These are phyloP conservation scores for Nibea albiflora DNA, from an alignment of 2,113 vertebrate species.

Conservation along the genomic window DNA sequence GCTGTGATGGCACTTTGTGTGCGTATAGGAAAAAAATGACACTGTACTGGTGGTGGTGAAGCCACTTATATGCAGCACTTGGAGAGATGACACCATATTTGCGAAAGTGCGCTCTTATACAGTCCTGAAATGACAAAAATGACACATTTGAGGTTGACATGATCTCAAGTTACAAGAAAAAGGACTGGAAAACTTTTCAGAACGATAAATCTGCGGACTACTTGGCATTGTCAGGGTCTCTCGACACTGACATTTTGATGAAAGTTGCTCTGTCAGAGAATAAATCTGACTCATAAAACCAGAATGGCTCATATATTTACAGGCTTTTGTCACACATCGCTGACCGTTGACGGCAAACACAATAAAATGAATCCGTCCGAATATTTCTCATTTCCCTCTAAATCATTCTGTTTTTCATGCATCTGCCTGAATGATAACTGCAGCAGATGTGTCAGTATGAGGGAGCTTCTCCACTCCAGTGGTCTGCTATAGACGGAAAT, in stretches of 20 bases:
- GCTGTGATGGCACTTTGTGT: conserved; percentile 17
- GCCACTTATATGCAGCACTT: not conserved
- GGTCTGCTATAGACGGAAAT: conserved; percentile 61
- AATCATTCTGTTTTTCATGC: conserved; percentile 67
- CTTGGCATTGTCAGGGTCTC: conserved; percentile 45
- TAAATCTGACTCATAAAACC: conserved; percentile 65
- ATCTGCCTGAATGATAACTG: conserved; percentile 67
- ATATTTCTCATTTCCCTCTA: conserved; percentile 64
- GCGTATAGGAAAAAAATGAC: conserved; percentile 22
- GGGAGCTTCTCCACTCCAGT: conserved; percentile 57
- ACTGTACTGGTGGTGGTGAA: not conserved
- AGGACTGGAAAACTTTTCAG: conserved; percentile 48
- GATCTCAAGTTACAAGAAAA: conserved; percentile 39
- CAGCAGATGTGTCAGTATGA: conserved; percentile 63
- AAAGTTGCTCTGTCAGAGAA: conserved; percentile 51
- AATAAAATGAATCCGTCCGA: conserved; percentile 68
- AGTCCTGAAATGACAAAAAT: conserved; percentile 12
- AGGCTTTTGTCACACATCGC: conserved; percentile 63
- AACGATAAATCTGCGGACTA: conserved; percentile 49
- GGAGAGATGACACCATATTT: conserved; percentile 12
- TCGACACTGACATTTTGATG: conserved; percentile 69
- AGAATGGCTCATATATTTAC: conserved; percentile 59
- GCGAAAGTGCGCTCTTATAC: not conserved
- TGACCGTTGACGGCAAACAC: conserved; percentile 58
- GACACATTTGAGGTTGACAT: conserved; percentile 32